Percentiles rank a stretch among this genome's conserved stretches.
These are phyloP conservation scores for Cacoxenus indagator DNA, from an alignment of 2,888 invertebrate species.

Conservation along the genomic window DNA sequence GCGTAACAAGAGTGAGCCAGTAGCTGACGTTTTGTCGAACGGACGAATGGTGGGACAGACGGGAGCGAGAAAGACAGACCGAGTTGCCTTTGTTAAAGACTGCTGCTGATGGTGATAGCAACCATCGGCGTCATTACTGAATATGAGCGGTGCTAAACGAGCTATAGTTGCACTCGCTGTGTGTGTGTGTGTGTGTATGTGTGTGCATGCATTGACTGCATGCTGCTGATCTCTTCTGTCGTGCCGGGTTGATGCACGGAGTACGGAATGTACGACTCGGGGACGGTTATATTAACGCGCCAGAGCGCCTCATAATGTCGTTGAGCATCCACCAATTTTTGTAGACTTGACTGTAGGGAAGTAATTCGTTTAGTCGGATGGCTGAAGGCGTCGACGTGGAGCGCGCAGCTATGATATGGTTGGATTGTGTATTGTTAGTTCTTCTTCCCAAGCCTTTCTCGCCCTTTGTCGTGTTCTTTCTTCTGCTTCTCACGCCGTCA, in stretches of 20 bases:
- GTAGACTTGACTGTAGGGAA: constrained; percentile 22
- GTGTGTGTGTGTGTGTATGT: background rate
- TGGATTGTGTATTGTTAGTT: too few species aligned
- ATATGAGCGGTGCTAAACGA: constrained; percentile 12
- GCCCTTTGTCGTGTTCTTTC: too few species aligned
- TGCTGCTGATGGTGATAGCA: constrained; percentile 34
- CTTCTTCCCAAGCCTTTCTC: too few species aligned
- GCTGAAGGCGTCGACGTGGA: background rate
- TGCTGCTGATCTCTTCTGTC: background rate
- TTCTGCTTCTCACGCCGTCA: too few species aligned
- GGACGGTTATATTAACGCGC: constrained; percentile 56
- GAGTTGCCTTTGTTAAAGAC: constrained; percentile 43
- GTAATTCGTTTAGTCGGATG: background rate
- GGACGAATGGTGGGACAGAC: background rate
- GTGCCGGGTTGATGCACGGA: background rate
- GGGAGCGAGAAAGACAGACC: background rate
- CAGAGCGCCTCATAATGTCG: constrained; percentile 56
- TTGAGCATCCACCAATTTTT: constrained; percentile 54
- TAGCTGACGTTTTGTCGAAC: background rate
- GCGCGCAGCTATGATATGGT: too few species aligned
- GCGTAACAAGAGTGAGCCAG: background rate
- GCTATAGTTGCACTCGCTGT: background rate
- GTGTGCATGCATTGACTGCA: background rate
- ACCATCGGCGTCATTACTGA: constrained; percentile 3
- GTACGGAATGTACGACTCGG: constrained; percentile 32